Evolutionary conservation across 1,140 invertebrate species (phyloP).

Genomic region (Euschistus heros): DNA sequence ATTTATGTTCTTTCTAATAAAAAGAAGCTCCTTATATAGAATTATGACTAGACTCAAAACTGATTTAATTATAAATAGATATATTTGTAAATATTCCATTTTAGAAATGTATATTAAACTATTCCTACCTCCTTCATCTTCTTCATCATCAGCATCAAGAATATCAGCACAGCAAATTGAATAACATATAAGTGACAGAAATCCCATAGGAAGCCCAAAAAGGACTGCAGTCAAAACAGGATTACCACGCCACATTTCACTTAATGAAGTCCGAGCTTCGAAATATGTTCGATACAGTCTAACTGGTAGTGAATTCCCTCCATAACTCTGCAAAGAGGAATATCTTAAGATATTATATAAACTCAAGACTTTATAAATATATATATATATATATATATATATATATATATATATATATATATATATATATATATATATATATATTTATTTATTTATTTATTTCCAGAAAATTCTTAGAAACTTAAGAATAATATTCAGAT

Average conservation of each 20-base stretch:
- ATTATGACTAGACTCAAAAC: neutral
- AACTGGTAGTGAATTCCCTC: slow-evolving; percentile 63
- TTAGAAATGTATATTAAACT: neutral
- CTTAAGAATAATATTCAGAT: too few relatives aligned
- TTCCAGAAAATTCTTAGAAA: too few relatives aligned
- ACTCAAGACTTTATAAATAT: too few relatives aligned
- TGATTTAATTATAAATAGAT: neutral
- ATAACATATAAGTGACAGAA: slow-evolving; percentile 86
- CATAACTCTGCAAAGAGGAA: slow-evolving; percentile 58
- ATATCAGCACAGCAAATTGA: slow-evolving; percentile 90
- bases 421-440: too few relatives aligned
- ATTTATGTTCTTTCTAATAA: neutral
- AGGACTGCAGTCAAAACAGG: slow-evolving; percentile 77
- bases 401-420: neutral
- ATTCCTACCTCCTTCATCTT: slow-evolving; percentile 33
- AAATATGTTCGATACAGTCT: slow-evolving; percentile 64
- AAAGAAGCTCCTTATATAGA: neutral
- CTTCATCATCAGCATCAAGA: slow-evolving; percentile 81
- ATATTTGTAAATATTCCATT: neutral
- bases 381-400: slow-evolving; percentile 4
- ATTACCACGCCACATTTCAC: slow-evolving; percentile 82
- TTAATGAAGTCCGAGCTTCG: slow-evolving; percentile 58
- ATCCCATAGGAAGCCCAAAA: slow-evolving; percentile 79
- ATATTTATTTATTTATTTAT: too few relatives aligned
- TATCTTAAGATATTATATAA: neutral